A percentile compares a stretch with the other conserved stretches of the same genome.
Evolutionary conservation across 23 tunicate species (phyloP).

Genomic region (Diplosoma virens): DNA sequence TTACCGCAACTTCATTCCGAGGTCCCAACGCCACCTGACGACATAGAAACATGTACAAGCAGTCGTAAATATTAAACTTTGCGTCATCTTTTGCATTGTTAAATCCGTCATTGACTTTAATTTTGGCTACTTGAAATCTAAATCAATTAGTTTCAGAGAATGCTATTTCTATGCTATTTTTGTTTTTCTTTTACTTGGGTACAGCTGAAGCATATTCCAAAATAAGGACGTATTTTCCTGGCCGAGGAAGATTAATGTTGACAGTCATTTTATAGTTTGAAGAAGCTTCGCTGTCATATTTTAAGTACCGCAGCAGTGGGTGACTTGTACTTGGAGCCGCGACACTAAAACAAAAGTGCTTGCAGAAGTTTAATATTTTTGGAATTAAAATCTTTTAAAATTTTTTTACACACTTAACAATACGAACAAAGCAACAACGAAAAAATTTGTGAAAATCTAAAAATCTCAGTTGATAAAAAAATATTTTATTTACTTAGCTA

Average conservation of each 20-base stretch:
- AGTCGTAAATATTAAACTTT: constrained; percentile 77
- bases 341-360: too few species aligned
- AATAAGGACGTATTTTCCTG: constrained; percentile 89
- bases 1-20: constrained; percentile 61
- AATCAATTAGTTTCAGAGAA: too few species aligned
- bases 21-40: constrained; percentile 90
- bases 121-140: constrained; percentile 40
- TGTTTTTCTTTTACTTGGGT: constrained; percentile 49
- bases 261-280: constrained; percentile 14
- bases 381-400: too few species aligned
- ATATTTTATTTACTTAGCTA: too few species aligned
- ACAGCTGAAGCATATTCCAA: constrained; percentile 79
- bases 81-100: constrained; percentile 37
- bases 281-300: constrained; percentile 37
- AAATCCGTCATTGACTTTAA: constrained; percentile 45
- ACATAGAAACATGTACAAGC: constrained; percentile 79
- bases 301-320: constrained; percentile 71
- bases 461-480: too few species aligned
- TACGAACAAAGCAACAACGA: too few species aligned
- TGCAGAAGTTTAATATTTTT: too few species aligned
- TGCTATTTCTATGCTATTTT: too few species aligned
- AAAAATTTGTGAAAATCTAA: too few species aligned
- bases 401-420: too few species aligned
- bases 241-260: constrained; percentile 38
- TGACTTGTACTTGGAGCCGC: constrained; percentile 73